Conservation (phyloP, 1,140 invertebrate genomes). For the Aphelinus atriplicis region DNA sequence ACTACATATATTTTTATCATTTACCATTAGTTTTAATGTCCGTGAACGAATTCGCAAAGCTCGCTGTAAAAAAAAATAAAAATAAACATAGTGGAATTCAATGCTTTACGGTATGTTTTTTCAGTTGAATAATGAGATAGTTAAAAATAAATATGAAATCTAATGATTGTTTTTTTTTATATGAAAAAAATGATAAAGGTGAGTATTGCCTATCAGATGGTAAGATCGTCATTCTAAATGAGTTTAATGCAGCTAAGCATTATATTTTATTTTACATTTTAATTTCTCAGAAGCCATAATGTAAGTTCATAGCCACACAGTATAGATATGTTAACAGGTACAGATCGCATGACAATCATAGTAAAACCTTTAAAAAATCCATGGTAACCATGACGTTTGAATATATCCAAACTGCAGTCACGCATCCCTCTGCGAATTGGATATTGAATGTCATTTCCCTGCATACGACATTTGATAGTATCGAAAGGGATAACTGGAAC, state of each 20-base stretch:
- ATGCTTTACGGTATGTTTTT: slow-evolving; percentile 33
- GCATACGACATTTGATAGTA: slow-evolving; percentile 80
- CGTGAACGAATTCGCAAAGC: slow-evolving; percentile 52
- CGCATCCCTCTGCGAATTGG: slow-evolving; percentile 67
- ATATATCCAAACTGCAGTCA: slow-evolving; percentile 66
- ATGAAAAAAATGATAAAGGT: too few species aligned
- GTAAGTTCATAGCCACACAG: slow-evolving; percentile 74
- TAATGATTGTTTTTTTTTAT: too few species aligned
- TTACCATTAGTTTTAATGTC: slow-evolving; percentile 52
- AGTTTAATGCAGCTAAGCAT: too few species aligned
- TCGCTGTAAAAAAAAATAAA: slow-evolving; percentile 57
- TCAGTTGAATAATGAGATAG: slow-evolving; percentile 16
- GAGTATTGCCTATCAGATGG: too few species aligned
- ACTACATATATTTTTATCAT: slow-evolving; percentile 51
- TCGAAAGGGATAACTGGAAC: slow-evolving; percentile 76
- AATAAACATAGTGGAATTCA: slow-evolving; percentile 56
- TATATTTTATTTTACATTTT: too few species aligned
- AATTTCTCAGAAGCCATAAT: slow-evolving; percentile 16
- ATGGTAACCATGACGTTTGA: slow-evolving; percentile 64
- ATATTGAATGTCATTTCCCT: slow-evolving; percentile 70
- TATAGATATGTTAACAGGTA: slow-evolving; percentile 77
- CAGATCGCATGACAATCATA: slow-evolving; percentile 70
- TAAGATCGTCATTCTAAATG: too few species aligned
- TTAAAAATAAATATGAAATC: too few species aligned
- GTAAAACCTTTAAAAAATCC: slow-evolving; percentile 71